Evolutionary conservation across 2,797 vertebrate genomes (phyloP).

Genomic region (Threskiornis aethiopicus): DNA sequence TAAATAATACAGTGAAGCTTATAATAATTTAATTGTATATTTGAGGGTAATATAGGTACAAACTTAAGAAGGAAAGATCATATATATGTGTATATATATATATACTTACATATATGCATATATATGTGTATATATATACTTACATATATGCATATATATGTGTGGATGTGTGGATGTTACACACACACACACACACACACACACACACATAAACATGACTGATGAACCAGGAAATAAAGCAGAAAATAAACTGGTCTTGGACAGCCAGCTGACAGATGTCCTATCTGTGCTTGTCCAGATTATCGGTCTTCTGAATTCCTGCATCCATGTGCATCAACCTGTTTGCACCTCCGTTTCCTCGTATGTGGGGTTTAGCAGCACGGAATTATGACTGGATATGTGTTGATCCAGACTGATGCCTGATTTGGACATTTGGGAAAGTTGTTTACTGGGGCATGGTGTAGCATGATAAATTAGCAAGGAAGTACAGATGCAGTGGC

Average conservation of each 20-base stretch:
- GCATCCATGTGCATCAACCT: neutral
- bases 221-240: neutral
- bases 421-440: neutral
- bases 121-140: neutral
- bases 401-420: neutral
- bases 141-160: neutral
- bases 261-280: neutral
- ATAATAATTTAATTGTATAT: neutral
- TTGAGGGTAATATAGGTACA: neutral
- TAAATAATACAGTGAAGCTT: neutral
- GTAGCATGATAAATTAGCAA: neutral
- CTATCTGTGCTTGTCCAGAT: neutral
- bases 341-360: neutral
- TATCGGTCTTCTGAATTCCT: neutral
- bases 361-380: neutral
- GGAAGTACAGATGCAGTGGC: neutral
- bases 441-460: neutral
- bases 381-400: neutral
- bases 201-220: neutral
- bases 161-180: neutral
- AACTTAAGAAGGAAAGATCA: neutral
- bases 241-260: neutral
- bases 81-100: no score
- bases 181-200: accelerated
- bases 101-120: no score